A percentile compares a stretch with the other conserved stretches of the same genome.
Conservation (phyloP, 1,140 invertebrate genomes). For the Penaeus vannamei region DNA sequence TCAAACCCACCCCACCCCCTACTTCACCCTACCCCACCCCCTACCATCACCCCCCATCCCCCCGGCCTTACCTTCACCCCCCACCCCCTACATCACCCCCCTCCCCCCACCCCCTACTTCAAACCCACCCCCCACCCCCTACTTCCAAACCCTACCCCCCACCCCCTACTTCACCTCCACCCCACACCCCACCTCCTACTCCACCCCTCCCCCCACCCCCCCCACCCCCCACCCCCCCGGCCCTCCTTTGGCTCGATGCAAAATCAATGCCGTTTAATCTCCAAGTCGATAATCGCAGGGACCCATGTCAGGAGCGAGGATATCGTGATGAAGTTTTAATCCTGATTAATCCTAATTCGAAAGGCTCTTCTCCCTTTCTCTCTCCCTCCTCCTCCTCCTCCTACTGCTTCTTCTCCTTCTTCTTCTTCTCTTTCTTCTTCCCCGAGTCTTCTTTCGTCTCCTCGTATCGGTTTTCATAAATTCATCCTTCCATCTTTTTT, state of each 20-base stretch:
- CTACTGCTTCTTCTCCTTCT: too few relatives aligned
- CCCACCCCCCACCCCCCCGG: background rate
- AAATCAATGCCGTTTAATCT: slow-evolving; percentile 48
- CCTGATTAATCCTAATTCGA: slow-evolving; percentile 44
- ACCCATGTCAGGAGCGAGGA: slow-evolving; percentile 31
- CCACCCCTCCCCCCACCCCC: background rate
- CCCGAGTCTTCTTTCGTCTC: background rate
- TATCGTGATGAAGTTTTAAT: slow-evolving; percentile 50
- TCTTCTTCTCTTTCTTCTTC: background rate
- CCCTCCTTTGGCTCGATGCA: slow-evolving; percentile 20
- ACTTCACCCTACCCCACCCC: background rate
- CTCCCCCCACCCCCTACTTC: too few relatives aligned
- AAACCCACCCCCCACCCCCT: too few relatives aligned
- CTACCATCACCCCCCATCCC: background rate
- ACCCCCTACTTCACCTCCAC: background rate
- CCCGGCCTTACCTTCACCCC: too few relatives aligned
- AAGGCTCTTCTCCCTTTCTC: slow-evolving; percentile 14
- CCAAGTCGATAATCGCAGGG: slow-evolving; percentile 38
- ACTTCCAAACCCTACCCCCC: too few relatives aligned
- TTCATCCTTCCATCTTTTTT: background rate
- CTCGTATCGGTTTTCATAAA: background rate
- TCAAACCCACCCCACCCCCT: background rate
- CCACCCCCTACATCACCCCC: too few relatives aligned
- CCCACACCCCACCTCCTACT: background rate
- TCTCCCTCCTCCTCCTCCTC: background rate